A percentile compares a stretch with the other conserved stretches of the same genome.
Evolutionary conservation across 2,888 invertebrate species (phyloP).

Genomic region (Andrena minutula): DNA sequence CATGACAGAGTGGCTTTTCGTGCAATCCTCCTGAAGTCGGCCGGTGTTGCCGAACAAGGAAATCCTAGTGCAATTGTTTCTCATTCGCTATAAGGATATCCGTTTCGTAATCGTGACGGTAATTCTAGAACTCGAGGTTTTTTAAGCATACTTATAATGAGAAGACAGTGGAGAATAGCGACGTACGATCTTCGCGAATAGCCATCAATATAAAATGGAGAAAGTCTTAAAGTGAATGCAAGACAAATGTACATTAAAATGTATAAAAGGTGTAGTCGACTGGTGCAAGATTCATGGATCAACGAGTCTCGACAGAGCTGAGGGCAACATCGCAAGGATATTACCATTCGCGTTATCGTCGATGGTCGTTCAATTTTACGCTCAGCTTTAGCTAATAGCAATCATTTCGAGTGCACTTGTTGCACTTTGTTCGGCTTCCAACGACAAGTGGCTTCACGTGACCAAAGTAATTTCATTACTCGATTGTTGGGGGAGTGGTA

Average conservation of each 20-base stretch:
- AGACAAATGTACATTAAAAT: constrained; percentile 44
- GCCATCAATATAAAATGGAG: background rate
- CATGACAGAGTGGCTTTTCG: constrained; percentile 65
- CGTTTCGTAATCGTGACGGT: background rate
- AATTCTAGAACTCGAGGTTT: no score
- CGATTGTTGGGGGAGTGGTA: background rate
- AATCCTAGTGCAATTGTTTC: constrained; percentile 45
- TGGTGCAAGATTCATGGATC: constrained; percentile 31
- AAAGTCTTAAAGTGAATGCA: background rate
- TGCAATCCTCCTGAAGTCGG: constrained; percentile 16
- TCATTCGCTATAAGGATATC: background rate
- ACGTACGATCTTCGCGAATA: background rate
- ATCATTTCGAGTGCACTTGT: constrained; percentile 63
- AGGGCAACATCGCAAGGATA: constrained; percentile 28
- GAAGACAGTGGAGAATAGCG: background rate
- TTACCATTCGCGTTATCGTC: constrained; percentile 55
- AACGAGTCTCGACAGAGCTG: constrained; percentile 24
- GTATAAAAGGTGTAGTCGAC: background rate
- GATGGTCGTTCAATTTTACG: constrained; percentile 60
- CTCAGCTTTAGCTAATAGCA: constrained; percentile 38
- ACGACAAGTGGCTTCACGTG: constrained; percentile 13
- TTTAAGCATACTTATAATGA: no score
- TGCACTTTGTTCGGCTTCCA: constrained; percentile 55
- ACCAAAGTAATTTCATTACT: constrained; percentile 20
- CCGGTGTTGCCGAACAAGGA: constrained; percentile 22